These are phyloP conservation scores for Caenorhabditis brenneri DNA, from an alignment of 1,140 invertebrate genomes.

Conservation along the genomic window DNA sequence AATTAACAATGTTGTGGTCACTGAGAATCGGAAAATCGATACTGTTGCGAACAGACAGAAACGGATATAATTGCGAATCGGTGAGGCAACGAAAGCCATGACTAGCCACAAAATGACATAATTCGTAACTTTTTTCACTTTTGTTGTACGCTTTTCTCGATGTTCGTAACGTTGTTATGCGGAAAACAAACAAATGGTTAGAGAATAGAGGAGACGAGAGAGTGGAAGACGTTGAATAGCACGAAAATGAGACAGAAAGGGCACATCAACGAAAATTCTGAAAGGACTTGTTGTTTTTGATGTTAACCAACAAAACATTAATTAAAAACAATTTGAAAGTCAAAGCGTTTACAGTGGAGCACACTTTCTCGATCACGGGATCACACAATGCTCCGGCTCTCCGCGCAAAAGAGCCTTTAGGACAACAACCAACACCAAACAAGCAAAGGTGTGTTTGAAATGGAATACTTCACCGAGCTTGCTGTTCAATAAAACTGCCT, in stretches of 20 bases:
- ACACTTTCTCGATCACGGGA: background rate
- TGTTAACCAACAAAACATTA: background rate
- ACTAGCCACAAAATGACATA: background rate
- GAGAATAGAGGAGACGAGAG: background rate
- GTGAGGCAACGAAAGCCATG: slow-evolving; percentile 5
- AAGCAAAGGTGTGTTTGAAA: background rate
- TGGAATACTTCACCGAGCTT: background rate
- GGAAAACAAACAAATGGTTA: background rate
- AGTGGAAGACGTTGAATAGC: too few relatives aligned
- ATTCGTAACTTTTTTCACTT: background rate
- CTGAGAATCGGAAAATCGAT: background rate
- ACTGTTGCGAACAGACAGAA: background rate
- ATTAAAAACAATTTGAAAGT: background rate
- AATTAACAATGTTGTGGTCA: background rate
- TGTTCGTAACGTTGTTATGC: background rate
- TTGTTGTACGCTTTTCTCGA: background rate
- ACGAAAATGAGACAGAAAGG: too few relatives aligned
- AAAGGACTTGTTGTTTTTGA: background rate
- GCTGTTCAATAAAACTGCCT: too few relatives aligned
- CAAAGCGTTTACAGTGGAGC: background rate
- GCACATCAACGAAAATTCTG: too few relatives aligned
- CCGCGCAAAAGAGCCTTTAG: background rate
- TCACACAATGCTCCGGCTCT: background rate
- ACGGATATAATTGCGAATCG: slow-evolving; percentile 23
- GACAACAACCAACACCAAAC: background rate